phyloP scores from a whole-genome alignment of 2,888 invertebrate genomes.

The Macrophya annulata region DNA sequence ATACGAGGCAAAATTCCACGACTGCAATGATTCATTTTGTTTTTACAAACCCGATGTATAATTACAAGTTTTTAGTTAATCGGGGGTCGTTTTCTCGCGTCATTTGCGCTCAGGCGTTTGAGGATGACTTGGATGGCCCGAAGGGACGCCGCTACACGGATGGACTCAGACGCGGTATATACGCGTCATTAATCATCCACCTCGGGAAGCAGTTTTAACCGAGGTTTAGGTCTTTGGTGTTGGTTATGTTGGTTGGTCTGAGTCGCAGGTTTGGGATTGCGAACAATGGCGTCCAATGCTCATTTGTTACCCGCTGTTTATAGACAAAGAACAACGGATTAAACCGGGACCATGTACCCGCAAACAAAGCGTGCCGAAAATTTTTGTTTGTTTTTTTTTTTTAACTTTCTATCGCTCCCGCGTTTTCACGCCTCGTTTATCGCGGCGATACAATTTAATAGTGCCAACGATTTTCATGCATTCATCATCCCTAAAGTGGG shows the following conservation, averaged over 20 bases:
- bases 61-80: slow-evolving; percentile 51
- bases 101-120: slow-evolving; percentile 31
- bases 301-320: slow-evolving; percentile 73
- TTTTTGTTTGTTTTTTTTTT: slow-evolving; percentile 59
- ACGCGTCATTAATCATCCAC: slow-evolving; percentile 71
- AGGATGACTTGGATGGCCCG: slow-evolving; percentile 46
- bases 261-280: slow-evolving; percentile 54
- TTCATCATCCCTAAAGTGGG: background rate
- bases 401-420: slow-evolving; percentile 46
- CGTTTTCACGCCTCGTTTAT: slow-evolving; percentile 50
- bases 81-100: slow-evolving; percentile 56
- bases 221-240: slow-evolving; percentile 48
- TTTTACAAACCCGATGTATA: background rate
- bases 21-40: background rate
- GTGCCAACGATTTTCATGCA: background rate
- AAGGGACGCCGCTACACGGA: slow-evolving; percentile 28
- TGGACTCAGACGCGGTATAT: slow-evolving; percentile 2
- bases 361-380: slow-evolving; percentile 61
- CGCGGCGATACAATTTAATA: slow-evolving; percentile 17
- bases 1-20: no score
- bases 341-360: slow-evolving; percentile 64
- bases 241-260: slow-evolving; percentile 55
- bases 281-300: slow-evolving; percentile 58
- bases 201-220: slow-evolving; percentile 53
- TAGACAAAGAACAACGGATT: slow-evolving; percentile 63